phyloP scores from a whole-genome alignment of 2,113 vertebrate species.

The Macroglossus sobrinus region DNA sequence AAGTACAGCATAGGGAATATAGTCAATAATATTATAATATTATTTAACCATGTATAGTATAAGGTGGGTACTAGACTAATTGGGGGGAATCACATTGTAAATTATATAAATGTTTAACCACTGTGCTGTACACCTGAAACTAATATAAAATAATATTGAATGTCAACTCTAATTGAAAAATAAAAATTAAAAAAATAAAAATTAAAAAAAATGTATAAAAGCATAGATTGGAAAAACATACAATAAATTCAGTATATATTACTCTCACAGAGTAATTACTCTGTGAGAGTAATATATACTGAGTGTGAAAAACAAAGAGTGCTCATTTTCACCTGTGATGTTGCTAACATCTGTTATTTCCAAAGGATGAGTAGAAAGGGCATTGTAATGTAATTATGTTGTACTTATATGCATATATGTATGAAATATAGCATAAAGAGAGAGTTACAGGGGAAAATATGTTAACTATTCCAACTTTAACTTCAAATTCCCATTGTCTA shows the following conservation, averaged over 20 bases:
- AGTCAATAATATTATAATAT: too few species aligned
- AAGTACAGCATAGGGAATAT: too few species aligned
- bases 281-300: not conserved
- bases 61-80: too few species aligned
- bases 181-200: too few species aligned
- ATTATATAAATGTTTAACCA: too few species aligned
- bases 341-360: not conserved
- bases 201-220: not conserved
- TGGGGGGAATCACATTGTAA: too few species aligned
- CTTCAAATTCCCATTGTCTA: not conserved
- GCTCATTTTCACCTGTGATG: not conserved
- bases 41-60: too few species aligned
- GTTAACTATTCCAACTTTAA: not conserved
- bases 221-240: not conserved
- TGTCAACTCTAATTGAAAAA: too few species aligned
- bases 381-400: not conserved
- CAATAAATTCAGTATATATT: not conserved
- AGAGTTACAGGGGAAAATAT: not conserved
- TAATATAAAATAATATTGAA: too few species aligned
- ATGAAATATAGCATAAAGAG: not conserved
- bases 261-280: too few species aligned
- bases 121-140: too few species aligned
- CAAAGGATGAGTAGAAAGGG: not conserved
- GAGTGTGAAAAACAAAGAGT: not conserved
- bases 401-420: not conserved